phyloP scores from a whole-genome alignment of 2,113 vertebrate species.

The Cercocebus atys region DNA sequence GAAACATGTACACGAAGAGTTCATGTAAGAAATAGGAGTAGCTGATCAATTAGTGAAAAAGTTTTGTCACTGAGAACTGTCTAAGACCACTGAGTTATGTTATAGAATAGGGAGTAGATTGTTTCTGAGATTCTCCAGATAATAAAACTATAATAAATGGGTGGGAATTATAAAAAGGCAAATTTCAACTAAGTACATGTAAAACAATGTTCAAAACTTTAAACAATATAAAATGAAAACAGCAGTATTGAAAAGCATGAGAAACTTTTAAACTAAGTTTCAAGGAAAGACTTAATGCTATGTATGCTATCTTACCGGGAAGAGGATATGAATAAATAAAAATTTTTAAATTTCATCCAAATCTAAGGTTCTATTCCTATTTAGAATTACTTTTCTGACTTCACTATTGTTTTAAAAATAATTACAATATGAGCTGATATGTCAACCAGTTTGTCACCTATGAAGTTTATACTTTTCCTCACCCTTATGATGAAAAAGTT shows the following conservation, averaged over 20 bases:
- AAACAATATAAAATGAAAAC: neutral
- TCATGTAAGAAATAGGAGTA: neutral
- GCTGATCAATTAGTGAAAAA: neutral
- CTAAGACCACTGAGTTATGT: neutral
- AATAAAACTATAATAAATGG: neutral
- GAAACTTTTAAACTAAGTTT: neutral
- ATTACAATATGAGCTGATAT: neutral
- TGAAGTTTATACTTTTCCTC: constrained; percentile 15
- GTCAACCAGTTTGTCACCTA: neutral
- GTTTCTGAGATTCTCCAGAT: neutral
- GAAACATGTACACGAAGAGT: neutral
- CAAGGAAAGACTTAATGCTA: neutral
- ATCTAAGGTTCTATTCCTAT: neutral
- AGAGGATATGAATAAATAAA: neutral
- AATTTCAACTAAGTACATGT: neutral
- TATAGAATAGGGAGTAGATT: neutral
- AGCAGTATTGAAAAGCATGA: neutral
- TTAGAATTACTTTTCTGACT: neutral
- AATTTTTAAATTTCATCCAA: neutral
- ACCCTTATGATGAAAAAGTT: neutral
- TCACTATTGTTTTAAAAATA: neutral
- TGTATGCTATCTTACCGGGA: neutral
- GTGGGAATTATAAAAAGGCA: neutral
- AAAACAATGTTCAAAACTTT: neutral
- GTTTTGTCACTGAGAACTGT: neutral